phyloP scores from a whole-genome alignment of 2,797 vertebrate species.

The Sphenodon punctatus region DNA sequence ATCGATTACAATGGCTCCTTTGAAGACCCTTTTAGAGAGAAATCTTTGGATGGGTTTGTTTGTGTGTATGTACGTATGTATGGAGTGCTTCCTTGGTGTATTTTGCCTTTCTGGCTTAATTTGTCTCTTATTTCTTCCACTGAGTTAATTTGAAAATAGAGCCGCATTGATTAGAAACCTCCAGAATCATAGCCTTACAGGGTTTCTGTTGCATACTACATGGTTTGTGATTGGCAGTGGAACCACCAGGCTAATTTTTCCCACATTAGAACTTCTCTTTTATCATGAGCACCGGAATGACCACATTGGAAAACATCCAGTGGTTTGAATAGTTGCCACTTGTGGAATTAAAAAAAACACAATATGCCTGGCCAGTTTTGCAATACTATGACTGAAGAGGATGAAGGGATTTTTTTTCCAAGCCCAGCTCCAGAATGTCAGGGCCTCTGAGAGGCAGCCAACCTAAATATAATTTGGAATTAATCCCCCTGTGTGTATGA shows the following conservation, averaged over 20 bases:
- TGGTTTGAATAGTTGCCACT: not conserved
- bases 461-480: conserved; percentile 22
- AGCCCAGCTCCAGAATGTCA: conserved; percentile 6
- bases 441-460: conserved; percentile 42
- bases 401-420: conserved; percentile 43
- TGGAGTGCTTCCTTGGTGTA: conserved; percentile 37
- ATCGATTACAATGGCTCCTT: not conserved
- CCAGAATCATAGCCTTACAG: conserved; percentile 47
- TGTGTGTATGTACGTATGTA: not conserved
- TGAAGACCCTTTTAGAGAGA: not conserved
- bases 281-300: not conserved
- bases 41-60: not conserved
- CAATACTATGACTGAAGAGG: conserved; percentile 5
- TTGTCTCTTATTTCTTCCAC: conserved; percentile 71
- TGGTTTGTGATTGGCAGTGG: conserved; percentile 26
- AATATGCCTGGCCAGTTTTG: not conserved
- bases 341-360: not conserved
- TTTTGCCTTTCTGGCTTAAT: conserved; percentile 57
- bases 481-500: not conserved
- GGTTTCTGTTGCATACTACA: not conserved
- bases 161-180: conserved; percentile 52
- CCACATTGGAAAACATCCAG: conserved; percentile 22
- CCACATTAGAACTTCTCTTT: conserved; percentile 27
- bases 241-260: conserved; percentile 35
- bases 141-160: conserved; percentile 64